A percentile compares a stretch with the other conserved stretches of the same genome.
Evolutionary conservation across 2,888 invertebrate genomes (phyloP).

Genomic region (Chymomyza fuscimana): DNA sequence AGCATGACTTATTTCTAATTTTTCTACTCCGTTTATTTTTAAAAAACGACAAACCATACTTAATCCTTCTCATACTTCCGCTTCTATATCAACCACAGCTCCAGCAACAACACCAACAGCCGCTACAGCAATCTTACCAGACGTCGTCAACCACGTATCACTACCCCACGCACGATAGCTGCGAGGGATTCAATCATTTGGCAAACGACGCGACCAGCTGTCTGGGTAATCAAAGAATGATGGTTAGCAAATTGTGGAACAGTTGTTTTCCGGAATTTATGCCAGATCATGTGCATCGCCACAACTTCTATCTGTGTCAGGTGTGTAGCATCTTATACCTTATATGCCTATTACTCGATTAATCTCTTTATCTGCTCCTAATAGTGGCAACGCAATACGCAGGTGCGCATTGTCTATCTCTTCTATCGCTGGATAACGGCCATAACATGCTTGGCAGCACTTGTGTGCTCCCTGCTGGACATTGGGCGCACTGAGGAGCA

Average conservation of each 20-base stretch:
- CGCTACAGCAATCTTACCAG: slow-evolving; percentile 55
- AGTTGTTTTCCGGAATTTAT: slow-evolving; percentile 79
- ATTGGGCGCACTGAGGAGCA: slow-evolving; percentile 80
- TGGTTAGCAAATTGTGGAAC: slow-evolving; percentile 80
- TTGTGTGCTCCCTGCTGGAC: slow-evolving; percentile 79
- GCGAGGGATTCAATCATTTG: slow-evolving; percentile 76
- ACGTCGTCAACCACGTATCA: slow-evolving; percentile 48
- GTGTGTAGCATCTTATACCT: slow-evolving; percentile 50
- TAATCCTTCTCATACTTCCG: no score
- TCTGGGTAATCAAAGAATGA: slow-evolving; percentile 78
- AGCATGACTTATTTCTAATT: no score
- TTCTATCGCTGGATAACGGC: slow-evolving; percentile 80
- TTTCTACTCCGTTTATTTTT: no score
- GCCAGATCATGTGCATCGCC: slow-evolving; percentile 79
- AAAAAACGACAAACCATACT: no score
- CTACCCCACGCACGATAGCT: slow-evolving; percentile 70
- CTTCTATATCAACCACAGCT: slow-evolving; percentile 6
- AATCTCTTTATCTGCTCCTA: neutral
- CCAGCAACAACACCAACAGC: slow-evolving; percentile 53
- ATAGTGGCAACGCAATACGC: slow-evolving; percentile 80
- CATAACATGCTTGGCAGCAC: slow-evolving; percentile 79
- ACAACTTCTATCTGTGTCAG: slow-evolving; percentile 80
- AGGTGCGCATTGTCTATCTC: slow-evolving; percentile 80
- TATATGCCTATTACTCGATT: slow-evolving; percentile 14
- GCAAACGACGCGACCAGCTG: slow-evolving; percentile 73